These are phyloP conservation scores for Paramuricea clavata DNA, from an alignment of 92 coral and sea anemone species.

Conservation along the genomic window DNA sequence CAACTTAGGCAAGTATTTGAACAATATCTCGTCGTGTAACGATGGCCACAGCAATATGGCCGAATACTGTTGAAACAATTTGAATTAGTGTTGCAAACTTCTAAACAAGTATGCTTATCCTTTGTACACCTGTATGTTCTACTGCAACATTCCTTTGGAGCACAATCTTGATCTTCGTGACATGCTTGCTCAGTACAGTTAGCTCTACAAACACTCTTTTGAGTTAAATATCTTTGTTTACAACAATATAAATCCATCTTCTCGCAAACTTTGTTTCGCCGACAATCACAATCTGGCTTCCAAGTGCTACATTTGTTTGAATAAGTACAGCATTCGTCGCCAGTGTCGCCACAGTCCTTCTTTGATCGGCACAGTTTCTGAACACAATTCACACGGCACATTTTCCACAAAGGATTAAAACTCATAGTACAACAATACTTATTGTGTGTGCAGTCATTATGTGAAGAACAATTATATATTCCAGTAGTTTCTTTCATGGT, in stretches of 20 bases:
- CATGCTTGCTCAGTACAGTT: conserved; percentile 2
- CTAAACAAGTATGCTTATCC: not conserved
- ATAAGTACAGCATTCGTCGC: conserved; percentile 12
- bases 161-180: not conserved
- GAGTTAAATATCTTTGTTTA: not conserved
- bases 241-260: conserved; percentile 2
- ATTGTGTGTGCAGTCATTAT: not conserved
- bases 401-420: not conserved
- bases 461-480: not conserved
- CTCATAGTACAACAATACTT: not conserved
- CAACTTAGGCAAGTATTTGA: conserved; percentile 16
- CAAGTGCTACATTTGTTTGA: not conserved
- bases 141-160: conserved; percentile 10
- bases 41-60: conserved; percentile 8
- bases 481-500: not conserved
- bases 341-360: not conserved
- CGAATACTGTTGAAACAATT: not conserved
- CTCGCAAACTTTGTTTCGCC: not conserved
- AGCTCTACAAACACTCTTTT: not conserved
- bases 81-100: not conserved
- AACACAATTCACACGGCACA: not conserved
- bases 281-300: conserved; percentile 18
- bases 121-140: not conserved
- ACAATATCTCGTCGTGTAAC: not conserved
- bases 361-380: not conserved